These are phyloP conservation scores for Ctenopoma multispine DNA, from an alignment of 2,797 vertebrate genomes.

Conservation along the genomic window DNA sequence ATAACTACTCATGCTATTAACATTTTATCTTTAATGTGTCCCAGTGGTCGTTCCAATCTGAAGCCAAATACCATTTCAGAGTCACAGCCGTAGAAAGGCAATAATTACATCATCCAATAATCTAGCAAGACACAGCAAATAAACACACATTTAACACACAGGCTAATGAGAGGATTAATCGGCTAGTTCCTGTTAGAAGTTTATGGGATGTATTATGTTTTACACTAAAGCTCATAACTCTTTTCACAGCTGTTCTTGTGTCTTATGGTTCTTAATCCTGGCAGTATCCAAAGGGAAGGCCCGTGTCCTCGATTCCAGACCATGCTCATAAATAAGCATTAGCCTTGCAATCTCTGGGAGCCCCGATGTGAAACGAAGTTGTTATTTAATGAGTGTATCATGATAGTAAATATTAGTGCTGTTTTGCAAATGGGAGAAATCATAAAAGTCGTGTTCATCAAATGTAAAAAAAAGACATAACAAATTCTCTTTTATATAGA, in stretches of 20 bases:
- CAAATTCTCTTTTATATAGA: slow-evolving; percentile 44
- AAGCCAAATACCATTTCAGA: slow-evolving; percentile 59
- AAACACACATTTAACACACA: slow-evolving; percentile 53
- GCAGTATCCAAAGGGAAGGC: slow-evolving; percentile 67
- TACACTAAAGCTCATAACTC: slow-evolving; percentile 48
- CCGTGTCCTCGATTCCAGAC: slow-evolving; percentile 63
- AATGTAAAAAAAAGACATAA: slow-evolving; percentile 33
- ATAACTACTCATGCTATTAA: slow-evolving; percentile 42
- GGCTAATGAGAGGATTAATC: slow-evolving; percentile 74
- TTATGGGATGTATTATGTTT: slow-evolving; percentile 58
- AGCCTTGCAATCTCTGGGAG: slow-evolving; percentile 44
- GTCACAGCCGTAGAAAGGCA: slow-evolving; percentile 38
- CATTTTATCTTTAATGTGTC: slow-evolving; percentile 51
- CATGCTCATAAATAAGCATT: slow-evolving; percentile 77
- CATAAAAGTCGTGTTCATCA: slow-evolving; percentile 32
- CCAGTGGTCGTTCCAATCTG: slow-evolving; percentile 43
- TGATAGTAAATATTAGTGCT: slow-evolving; percentile 55
- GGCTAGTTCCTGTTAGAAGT: slow-evolving; percentile 54
- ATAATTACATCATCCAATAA: slow-evolving; percentile 43
- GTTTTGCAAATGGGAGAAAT: slow-evolving; percentile 42
- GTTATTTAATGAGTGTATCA: slow-evolving; percentile 59
- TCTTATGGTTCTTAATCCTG: slow-evolving; percentile 64
- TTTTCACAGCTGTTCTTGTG: slow-evolving; percentile 41
- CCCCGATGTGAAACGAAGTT: slow-evolving; percentile 24
- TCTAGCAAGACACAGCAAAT: slow-evolving; percentile 37